These are phyloP conservation scores for Coelopa pilipes DNA, from an alignment of 2,888 invertebrate species.

Conservation along the genomic window DNA sequence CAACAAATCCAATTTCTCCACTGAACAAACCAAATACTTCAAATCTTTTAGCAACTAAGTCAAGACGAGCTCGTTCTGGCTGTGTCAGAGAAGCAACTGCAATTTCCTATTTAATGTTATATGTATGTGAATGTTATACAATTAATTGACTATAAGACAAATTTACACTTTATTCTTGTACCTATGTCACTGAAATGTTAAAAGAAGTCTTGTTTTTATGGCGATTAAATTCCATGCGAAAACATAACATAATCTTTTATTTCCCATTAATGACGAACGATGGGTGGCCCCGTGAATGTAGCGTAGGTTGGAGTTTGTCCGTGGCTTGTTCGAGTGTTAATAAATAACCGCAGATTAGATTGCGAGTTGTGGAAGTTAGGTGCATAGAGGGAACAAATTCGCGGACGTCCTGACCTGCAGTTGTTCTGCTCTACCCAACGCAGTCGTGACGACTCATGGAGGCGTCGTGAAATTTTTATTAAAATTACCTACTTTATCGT, in stretches of 20 bases:
- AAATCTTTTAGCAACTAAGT: neutral
- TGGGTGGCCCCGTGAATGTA: too few species aligned
- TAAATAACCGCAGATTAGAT: too few species aligned
- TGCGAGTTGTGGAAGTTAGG: too few species aligned
- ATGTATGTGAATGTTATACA: neutral
- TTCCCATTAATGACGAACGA: too few species aligned
- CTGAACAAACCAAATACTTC: neutral
- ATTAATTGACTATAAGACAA: neutral
- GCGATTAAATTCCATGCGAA: neutral
- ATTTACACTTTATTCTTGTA: constrained; percentile 6
- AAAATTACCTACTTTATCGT: too few species aligned
- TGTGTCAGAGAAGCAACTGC: neutral
- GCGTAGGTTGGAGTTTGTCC: too few species aligned
- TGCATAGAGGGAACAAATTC: too few species aligned
- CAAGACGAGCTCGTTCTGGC: neutral
- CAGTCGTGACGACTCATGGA: too few species aligned
- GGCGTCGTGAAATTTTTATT: too few species aligned
- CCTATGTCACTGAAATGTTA: neutral
- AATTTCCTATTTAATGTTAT: constrained; percentile 8
- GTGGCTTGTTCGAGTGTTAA: too few species aligned
- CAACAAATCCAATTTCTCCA: neutral
- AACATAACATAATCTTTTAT: neutral
- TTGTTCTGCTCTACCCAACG: too few species aligned
- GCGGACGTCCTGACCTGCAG: too few species aligned
- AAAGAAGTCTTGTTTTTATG: neutral